Evolutionary conservation across 2,797 vertebrate species (phyloP), one percentile per base, ranked within the genome.

Genomic region (Acipenser oxyrinchus): DNA sequence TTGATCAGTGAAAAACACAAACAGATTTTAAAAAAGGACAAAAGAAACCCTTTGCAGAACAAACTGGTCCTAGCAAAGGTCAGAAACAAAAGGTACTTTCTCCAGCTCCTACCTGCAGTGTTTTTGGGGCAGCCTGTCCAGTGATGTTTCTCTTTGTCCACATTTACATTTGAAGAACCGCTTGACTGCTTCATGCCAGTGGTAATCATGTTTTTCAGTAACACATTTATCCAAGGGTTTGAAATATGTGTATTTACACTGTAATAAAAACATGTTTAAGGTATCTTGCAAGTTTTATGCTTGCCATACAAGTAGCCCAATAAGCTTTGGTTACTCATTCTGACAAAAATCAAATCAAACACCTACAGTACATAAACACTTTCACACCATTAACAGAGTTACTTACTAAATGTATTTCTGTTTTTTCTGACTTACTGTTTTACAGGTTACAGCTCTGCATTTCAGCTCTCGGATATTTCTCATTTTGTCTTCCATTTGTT

Each of bases 401-500:
- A 18, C 15, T 18, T 18, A 18, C 15, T 18, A 18, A 18, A 18
- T 18, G 12, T 9, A 55, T 59, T 66, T 51, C 59, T 65, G 13
- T 7, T 57, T 8, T 37, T 11, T 53, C 49, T 65, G 12, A 75
- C 91, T 71, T 75, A 99, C 97, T 2, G 89, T 93, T 87, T 84
- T 95, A 79, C 96, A 99, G 0, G 87, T 90, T 72, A 95, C 94
- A 0, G 94, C 94, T 2, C 92, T 86, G 68, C 96, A 98, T 68
- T 96, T 97, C 84, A 96, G 83, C 83, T 96, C 95, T 67, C 81
- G 85, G 82, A 93, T 91, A 72, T 63, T 89, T 74, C 78, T 93
- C 96, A 99, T 98, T 83, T 97, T 98, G 74, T 98, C 94, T 84
- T 99, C 96, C 83, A 99, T 80, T 82, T 95, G 93, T 75, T 99